phyloP scores from a whole-genome alignment of 2,797 vertebrate species.

The Zalophus californianus region DNA sequence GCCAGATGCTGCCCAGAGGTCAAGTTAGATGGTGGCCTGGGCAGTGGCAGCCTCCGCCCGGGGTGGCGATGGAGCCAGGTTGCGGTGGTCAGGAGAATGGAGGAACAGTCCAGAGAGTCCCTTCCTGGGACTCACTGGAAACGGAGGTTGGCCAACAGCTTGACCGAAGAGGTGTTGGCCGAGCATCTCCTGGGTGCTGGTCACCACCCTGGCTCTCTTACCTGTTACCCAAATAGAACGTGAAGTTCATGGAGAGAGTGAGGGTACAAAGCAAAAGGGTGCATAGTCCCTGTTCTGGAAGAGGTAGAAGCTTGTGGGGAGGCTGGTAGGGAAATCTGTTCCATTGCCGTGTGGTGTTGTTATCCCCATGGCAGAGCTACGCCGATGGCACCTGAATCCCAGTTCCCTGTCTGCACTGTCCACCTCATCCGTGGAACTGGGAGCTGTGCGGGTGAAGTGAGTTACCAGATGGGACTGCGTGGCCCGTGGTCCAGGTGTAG shows the following conservation, averaged over 20 bases:
- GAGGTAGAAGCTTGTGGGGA: fast-evolving
- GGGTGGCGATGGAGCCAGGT: fast-evolving
- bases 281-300: background rate
- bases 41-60: background rate
- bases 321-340: no score
- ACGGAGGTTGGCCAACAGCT: fast-evolving
- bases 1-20: background rate
- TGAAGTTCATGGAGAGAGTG: no score
- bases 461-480: background rate
- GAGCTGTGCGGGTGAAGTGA: background rate
- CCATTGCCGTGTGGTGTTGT: fast-evolving
- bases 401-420: fast-evolving
- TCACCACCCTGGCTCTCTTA: background rate
- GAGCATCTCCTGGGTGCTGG: fast-evolving
- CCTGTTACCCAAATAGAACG: fast-evolving
- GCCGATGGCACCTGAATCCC: fast-evolving
- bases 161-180: fast-evolving
- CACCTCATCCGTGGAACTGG: fast-evolving
- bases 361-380: fast-evolving
- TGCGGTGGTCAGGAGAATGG: fast-evolving
- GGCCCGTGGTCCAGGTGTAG: fast-evolving
- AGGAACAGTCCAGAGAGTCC: background rate
- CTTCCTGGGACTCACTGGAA: background rate
- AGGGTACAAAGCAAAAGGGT: background rate
- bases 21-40: background rate